A percentile compares a stretch with the other conserved stretches of the same genome.
phyloP scores from a whole-genome alignment of 2,888 invertebrate species.

The Leuctra nigra region DNA sequence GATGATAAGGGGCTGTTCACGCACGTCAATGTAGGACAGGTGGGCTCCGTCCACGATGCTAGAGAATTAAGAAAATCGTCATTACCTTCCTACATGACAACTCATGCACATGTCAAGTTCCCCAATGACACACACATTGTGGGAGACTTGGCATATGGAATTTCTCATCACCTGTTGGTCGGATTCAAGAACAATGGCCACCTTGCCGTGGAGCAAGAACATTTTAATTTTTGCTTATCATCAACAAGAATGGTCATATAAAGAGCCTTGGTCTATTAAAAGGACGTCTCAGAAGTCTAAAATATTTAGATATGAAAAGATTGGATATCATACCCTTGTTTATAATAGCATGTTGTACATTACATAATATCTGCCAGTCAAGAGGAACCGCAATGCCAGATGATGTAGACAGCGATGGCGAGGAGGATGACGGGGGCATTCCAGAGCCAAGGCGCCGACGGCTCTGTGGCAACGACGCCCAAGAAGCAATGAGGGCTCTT shows the following conservation, averaged over 20 bases:
- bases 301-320: background rate
- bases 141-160: constrained; percentile 13
- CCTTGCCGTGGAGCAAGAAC: background rate
- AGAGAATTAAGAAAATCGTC: constrained; percentile 6
- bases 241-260: constrained; percentile 16
- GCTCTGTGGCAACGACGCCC: too few species aligned
- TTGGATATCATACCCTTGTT: background rate
- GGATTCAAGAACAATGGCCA: constrained; percentile 17
- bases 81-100: background rate
- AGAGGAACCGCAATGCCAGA: background rate
- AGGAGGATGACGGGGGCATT: too few species aligned
- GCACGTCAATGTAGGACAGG: constrained; percentile 10
- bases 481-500: too few species aligned
- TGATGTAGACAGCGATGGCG: too few species aligned
- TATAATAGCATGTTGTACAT: constrained; percentile 17
- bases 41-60: constrained; percentile 13
- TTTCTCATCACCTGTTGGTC: background rate
- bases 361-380: constrained; percentile 17
- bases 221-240: too few species aligned
- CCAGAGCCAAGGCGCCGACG: too few species aligned
- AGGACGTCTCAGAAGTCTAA: constrained; percentile 1
- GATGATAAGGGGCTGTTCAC: constrained; percentile 11
- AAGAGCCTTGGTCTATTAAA: constrained; percentile 9
- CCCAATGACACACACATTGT: background rate
- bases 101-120: background rate